Conservation (phyloP, 2,888 invertebrate species). For the Xestia rhomboidea region DNA sequence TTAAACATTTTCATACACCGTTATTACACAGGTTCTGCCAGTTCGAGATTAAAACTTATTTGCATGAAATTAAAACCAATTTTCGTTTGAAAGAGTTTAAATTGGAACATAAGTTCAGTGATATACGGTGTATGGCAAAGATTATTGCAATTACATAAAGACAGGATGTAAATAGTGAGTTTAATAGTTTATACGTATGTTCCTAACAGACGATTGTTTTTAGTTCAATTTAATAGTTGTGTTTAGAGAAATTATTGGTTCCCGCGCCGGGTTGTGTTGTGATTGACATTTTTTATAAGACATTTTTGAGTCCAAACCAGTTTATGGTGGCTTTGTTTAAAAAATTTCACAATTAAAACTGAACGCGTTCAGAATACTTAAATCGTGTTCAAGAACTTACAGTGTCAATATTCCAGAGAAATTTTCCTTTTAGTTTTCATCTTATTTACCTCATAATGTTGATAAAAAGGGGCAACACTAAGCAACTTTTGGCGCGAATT, state of each 20-base stretch:
- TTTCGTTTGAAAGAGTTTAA: neutral
- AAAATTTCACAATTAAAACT: neutral
- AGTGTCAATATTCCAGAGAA: neutral
- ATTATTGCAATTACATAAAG: constrained; percentile 60
- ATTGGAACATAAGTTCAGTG: neutral
- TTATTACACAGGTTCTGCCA: neutral
- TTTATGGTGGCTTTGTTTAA: neutral
- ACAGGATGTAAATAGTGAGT: constrained; percentile 67
- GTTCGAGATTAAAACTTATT: constrained; percentile 4
- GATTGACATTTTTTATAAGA: constrained; percentile 7
- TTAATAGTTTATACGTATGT: constrained; percentile 64
- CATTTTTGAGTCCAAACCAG: neutral
- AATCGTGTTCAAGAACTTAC: neutral
- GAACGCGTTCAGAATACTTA: neutral
- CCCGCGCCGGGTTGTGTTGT: neutral
- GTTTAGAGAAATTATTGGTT: constrained; percentile 27
- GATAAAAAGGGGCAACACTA: constrained; percentile 14
- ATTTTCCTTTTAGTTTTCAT: neutral
- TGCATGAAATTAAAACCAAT: neutral
- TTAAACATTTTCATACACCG: constrained; percentile 21
- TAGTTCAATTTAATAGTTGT: constrained; percentile 53
- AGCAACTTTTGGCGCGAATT: neutral
- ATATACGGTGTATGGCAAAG: constrained; percentile 31
- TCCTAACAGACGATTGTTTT: constrained; percentile 65
- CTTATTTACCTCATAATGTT: neutral